A percentile compares a stretch with the other conserved stretches of the same genome.
These are phyloP conservation scores for Thamnaconus septentrionalis DNA, from an alignment of 2,113 vertebrate genomes.

Conservation along the genomic window DNA sequence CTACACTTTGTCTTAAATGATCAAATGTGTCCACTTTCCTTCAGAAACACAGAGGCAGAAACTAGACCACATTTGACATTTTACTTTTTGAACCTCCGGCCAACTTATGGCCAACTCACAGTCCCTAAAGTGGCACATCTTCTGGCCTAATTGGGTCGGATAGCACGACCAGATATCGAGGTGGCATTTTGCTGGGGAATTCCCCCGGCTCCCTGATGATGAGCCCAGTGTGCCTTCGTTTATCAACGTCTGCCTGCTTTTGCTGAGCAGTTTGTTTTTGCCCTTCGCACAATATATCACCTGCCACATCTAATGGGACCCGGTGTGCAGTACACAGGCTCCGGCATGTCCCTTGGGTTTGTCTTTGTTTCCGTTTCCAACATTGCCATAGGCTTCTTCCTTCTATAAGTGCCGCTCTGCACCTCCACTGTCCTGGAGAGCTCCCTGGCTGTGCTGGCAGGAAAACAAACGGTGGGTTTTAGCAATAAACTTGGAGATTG, in stretches of 20 bases:
- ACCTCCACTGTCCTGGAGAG: conserved; percentile 4
- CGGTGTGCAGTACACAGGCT: conserved; percentile 47
- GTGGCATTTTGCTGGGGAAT: conserved; percentile 75
- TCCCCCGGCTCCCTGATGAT: conserved; percentile 65
- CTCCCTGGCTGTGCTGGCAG: conserved; percentile 22
- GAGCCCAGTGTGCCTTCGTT: conserved; percentile 63
- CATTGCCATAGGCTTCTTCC: conserved; percentile 42
- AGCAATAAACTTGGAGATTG: conserved; percentile 9
- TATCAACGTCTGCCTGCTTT: conserved; percentile 74
- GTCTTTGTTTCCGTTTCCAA: conserved; percentile 56
- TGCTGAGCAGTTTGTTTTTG: conserved; percentile 79
- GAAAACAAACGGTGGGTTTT: conserved; percentile 19
- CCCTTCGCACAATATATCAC: conserved; percentile 74
- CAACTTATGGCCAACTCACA: conserved; percentile 12
- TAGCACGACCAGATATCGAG: conserved; percentile 56
- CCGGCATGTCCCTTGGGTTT: conserved; percentile 54
- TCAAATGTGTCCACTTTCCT: too few species aligned
- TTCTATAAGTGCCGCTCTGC: conserved; percentile 33
- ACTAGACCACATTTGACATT: conserved; percentile 59
- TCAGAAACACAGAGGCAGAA: neutral
- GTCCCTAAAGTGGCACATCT: conserved; percentile 42
- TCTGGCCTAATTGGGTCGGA: conserved; percentile 65
- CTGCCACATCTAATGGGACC: conserved; percentile 75
- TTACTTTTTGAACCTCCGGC: conserved; percentile 56
- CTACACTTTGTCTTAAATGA: too few species aligned